phyloP scores from a whole-genome alignment of 2,797 vertebrate species.

The Carcharodon carcharias region DNA sequence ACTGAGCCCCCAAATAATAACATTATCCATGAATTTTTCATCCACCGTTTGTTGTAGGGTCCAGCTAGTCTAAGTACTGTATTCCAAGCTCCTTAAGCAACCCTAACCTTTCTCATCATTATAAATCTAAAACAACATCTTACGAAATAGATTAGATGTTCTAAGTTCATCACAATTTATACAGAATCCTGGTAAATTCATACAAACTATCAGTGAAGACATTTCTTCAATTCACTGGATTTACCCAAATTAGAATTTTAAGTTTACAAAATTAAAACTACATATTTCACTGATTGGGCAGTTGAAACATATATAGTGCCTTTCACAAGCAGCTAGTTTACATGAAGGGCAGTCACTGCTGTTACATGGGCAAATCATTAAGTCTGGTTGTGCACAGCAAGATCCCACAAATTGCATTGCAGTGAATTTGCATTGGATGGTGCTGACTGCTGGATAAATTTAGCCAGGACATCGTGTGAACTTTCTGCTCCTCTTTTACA shows the following conservation, averaged over 20 bases:
- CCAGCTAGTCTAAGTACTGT: background rate
- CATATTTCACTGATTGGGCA: background rate
- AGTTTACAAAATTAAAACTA: background rate
- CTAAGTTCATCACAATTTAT: background rate
- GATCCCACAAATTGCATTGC: background rate
- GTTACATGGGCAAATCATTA: background rate
- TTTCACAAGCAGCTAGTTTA: background rate
- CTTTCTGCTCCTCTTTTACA: background rate
- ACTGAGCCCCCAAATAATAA: background rate
- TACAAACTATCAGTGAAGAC: background rate
- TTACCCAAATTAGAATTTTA: background rate
- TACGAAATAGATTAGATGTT: background rate
- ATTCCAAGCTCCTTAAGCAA: background rate
- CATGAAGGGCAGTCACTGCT: background rate
- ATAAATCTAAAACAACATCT: background rate
- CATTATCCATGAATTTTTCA: background rate
- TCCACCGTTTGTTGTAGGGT: background rate
- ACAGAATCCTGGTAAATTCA: background rate
- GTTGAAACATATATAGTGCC: background rate
- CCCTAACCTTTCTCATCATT: background rate
- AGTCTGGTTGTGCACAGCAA: background rate
- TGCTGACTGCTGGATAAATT: background rate
- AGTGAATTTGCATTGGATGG: background rate
- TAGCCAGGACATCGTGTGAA: background rate
- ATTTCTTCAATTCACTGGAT: background rate